These are phyloP conservation scores for Paramacrobiotus metropolitanus DNA, from an alignment of 1,140 invertebrate genomes.

Conservation along the genomic window DNA sequence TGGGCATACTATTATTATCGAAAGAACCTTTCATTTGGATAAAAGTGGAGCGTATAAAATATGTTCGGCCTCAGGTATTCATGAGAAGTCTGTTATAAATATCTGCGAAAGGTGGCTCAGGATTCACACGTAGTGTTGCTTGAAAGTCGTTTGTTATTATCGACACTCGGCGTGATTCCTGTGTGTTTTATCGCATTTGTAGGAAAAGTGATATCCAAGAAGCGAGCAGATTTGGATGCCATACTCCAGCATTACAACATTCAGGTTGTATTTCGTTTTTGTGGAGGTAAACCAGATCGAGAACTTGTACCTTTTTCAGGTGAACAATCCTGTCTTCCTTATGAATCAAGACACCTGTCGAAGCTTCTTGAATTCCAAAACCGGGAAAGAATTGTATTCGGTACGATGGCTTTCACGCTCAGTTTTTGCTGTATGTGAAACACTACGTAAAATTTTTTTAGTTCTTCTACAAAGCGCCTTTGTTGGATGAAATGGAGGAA, in stretches of 20 bases:
- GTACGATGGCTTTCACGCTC: not conserved
- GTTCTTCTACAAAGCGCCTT: not conserved
- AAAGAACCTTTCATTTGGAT: not conserved
- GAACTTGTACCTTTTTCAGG: not conserved
- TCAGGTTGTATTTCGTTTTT: not conserved
- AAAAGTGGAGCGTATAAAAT: not conserved
- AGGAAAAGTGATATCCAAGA: not conserved
- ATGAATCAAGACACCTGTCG: slow-evolving; percentile 5
- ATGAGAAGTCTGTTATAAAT: no score
- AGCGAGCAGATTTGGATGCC: not conserved
- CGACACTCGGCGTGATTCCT: not conserved
- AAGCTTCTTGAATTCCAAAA: slow-evolving; percentile 1
- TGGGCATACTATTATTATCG: not conserved
- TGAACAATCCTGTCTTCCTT: not conserved
- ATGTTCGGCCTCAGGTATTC: not conserved
- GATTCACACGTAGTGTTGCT: no score
- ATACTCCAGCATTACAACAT: not conserved
- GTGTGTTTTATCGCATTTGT: not conserved
- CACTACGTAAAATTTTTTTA: no score
- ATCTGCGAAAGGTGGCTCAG: no score
- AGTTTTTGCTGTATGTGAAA: not conserved
- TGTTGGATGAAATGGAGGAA: not conserved
- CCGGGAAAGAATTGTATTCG: not conserved
- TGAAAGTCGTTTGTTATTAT: not conserved
- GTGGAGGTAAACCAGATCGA: no score